Conservation (phyloP, 2,113 vertebrate genomes). For the Gymnobelideus leadbeateri region DNA sequence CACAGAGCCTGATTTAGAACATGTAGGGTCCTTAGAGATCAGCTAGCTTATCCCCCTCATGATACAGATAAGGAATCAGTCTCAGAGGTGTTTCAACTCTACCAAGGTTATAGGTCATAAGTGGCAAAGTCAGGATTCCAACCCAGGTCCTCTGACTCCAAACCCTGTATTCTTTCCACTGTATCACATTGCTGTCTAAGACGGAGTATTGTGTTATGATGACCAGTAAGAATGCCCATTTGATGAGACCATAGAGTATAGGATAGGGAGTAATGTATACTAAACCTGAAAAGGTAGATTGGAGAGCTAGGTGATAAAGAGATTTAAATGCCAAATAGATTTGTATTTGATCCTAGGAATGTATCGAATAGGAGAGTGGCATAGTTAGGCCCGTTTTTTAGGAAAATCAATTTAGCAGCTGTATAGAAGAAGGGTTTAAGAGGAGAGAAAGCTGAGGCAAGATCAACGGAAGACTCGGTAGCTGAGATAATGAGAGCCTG, state of each 20-base stretch:
- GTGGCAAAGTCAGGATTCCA: background rate
- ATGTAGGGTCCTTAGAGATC: background rate
- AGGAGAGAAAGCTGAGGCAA: background rate
- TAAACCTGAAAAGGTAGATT: background rate
- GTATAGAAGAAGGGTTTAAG: background rate
- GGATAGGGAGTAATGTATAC: background rate
- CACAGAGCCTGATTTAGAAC: background rate
- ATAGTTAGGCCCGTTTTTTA: background rate
- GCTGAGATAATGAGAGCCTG: background rate
- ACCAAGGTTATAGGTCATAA: background rate
- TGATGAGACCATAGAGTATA: background rate
- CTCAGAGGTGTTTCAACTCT: background rate
- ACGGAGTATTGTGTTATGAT: background rate
- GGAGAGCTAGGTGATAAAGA: background rate
- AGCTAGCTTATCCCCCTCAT: background rate
- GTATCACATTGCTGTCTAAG: background rate
- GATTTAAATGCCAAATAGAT: background rate
- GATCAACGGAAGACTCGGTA: background rate
- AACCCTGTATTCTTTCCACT: background rate
- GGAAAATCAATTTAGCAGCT: background rate
- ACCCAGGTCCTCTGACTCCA: background rate
- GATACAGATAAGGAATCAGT: background rate
- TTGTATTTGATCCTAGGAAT: background rate
- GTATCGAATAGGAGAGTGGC: background rate
- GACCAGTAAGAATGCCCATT: background rate